A percentile compares a stretch with the other conserved stretches of the same genome.
Conservation (phyloP, 1,140 invertebrate species). For the Matsumurasca onukii region DNA sequence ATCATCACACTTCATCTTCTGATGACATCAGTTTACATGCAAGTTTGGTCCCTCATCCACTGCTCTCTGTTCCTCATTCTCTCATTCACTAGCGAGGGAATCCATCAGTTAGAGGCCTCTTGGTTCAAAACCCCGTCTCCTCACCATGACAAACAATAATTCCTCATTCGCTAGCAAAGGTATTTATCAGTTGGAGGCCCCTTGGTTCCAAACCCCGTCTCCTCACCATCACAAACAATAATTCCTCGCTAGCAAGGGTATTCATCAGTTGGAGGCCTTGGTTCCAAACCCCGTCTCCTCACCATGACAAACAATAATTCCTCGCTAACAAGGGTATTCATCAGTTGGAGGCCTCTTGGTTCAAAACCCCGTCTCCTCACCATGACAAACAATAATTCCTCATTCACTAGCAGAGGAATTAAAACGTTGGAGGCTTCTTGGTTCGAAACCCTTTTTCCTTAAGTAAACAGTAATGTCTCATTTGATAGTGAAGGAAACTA, state of each 20-base stretch:
- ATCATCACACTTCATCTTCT: conserved; percentile 50
- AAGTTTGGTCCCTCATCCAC: conserved; percentile 52
- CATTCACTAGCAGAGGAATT: conserved; percentile 55
- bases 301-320: too few species aligned
- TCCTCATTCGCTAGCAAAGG: conserved; percentile 53
- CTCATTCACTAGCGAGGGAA: conserved; percentile 54
- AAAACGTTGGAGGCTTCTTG: conserved; percentile 55
- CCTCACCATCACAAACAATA: conserved; percentile 7
- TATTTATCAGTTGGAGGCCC: conserved; percentile 57
- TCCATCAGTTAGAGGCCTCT: conserved; percentile 57
- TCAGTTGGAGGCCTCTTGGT: conserved; percentile 53
- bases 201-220: conserved; percentile 36
- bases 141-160: conserved; percentile 21
- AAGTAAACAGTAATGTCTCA: too few species aligned
- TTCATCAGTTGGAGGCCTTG: conserved; percentile 56
- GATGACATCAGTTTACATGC: conserved; percentile 50
- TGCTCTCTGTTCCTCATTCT: conserved; percentile 52
- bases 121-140: conserved; percentile 35
- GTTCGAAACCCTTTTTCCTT: conserved; percentile 30
- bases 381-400: conserved; percentile 40
- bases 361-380: conserved; percentile 20
- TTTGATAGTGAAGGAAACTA: too few species aligned
- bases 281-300: conserved; percentile 22
- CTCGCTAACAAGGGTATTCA: conserved; percentile 55
- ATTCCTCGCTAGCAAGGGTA: conserved; percentile 52